Conservation (phyloP, 2,797 vertebrate species). For the Catostomus latipinnis region DNA sequence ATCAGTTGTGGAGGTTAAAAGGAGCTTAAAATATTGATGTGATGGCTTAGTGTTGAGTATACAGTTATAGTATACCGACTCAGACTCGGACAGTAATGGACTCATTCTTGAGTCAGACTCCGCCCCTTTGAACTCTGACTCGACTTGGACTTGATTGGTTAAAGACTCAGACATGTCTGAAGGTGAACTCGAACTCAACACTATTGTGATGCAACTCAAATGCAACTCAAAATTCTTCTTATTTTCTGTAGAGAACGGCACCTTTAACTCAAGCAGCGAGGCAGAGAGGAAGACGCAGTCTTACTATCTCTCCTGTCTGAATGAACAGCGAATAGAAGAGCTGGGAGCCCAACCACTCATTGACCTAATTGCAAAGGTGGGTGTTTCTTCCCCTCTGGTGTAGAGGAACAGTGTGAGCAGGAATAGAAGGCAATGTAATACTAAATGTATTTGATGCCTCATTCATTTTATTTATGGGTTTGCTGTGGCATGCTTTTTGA, state of each 20-base stretch:
- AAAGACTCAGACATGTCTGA: too few species aligned
- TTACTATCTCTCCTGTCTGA: constrained; percentile 95
- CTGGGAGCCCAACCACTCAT: constrained; percentile 90
- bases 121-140: too few species aligned
- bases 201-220: constrained; percentile 9
- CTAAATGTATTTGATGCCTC: constrained; percentile 13
- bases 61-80: too few species aligned
- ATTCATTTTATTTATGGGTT: constrained; percentile 10
- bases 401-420: neutral
- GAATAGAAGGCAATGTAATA: too few species aligned
- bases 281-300: constrained; percentile 93
- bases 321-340: constrained; percentile 90
- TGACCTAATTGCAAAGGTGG: constrained; percentile 92
- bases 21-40: too few species aligned
- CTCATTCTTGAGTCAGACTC: too few species aligned
- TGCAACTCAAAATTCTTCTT: neutral
- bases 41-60: too few species aligned
- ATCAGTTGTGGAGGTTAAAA: too few species aligned
- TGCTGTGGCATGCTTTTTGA: constrained; percentile 27
- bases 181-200: neutral
- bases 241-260: constrained; percentile 84
- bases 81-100: too few species aligned
- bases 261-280: constrained; percentile 95
- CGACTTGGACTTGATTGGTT: too few species aligned
- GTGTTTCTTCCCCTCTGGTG: neutral